Evolutionary conservation across 2,888 invertebrate species (phyloP), one percentile per base, ranked within the genome.

Genomic region (Lasioglossum pauxillum): DNA sequence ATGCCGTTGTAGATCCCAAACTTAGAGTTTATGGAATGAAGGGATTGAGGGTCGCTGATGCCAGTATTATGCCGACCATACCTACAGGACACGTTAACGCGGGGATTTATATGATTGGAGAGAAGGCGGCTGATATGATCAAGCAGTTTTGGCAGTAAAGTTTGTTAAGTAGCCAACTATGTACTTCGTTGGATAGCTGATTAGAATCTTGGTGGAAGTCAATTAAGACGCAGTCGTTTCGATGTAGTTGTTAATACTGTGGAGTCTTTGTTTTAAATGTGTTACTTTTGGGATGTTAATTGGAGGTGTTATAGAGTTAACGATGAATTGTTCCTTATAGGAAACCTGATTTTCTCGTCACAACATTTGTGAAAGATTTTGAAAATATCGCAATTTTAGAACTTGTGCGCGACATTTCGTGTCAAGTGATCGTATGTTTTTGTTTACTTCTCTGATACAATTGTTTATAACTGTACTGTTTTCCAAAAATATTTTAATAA

Each of bases 51-150:
- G 96, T 97, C 0, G 96, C 95, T 0, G 97, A 97, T 90, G 96
- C 96, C 0, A 96, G 96, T 0, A 95, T 97, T 10, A 96, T 97
- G 95, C 97, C 97, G 0, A 93, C 94, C n/a, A 96, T 96, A 71
- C 96, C 96, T 0, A 96, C 96, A 0, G 96, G 96, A 0, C 96
- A 97, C 90, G 95, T 96, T 0, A 96, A 96, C 84, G 96, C 96
- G 0, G 95, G 96, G 7, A 96, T 96, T 35, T 96, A 95, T 57
- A 97, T 96, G 96, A 96, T 97, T 64, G 97, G 96, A 0, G 97
- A 97, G 91, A 96, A 96, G 90, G 96, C 96, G 0, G 94, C 96
- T 0, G 96, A 96, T 91, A 95, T 96, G 95, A 96, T 96, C 2
- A 96, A 96, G 87, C 88, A 94, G 82, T 92, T 93, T 44, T 96